Evolutionary conservation across 2,888 invertebrate genomes (phyloP).

Genomic region (Emmelina monodactyla): DNA sequence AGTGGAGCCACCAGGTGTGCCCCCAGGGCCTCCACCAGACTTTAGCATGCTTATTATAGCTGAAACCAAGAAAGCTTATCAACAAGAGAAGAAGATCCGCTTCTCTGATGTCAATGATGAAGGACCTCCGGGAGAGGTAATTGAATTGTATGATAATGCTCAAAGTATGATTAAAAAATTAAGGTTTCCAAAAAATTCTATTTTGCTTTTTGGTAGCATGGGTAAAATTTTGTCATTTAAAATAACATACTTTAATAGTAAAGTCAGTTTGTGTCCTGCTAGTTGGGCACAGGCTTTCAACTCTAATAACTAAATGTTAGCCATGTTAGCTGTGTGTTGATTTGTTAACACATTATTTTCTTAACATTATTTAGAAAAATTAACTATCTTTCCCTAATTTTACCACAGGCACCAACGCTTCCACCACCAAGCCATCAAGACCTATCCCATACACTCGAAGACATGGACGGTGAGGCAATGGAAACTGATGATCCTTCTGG

Average conservation of each 20-base stretch:
- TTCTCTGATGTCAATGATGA: constrained; percentile 69
- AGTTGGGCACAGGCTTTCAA: too few relatives aligned
- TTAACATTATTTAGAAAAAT: too few relatives aligned
- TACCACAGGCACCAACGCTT: background rate
- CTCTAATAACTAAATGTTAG: too few relatives aligned
- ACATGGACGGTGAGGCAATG: background rate
- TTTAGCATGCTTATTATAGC: constrained; percentile 63
- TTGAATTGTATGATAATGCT: background rate
- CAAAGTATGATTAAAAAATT: background rate
- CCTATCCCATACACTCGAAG: background rate
- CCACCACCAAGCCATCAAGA: background rate
- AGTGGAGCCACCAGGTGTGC: constrained; percentile 83
- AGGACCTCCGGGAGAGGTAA: constrained; percentile 48
- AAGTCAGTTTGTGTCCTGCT: too few relatives aligned
- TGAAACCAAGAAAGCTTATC: constrained; percentile 21
- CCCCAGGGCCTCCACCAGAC: constrained; percentile 84
- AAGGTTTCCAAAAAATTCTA: background rate
- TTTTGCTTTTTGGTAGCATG: too few relatives aligned
- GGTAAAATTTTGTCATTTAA: too few relatives aligned
- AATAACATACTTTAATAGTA: too few relatives aligned
- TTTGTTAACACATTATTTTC: too few relatives aligned
- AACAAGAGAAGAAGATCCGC: constrained; percentile 59
- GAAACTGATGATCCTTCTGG: constrained; percentile 19
- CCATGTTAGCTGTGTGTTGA: too few relatives aligned
- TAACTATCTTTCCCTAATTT: too few relatives aligned